Conservation (phyloP, 2,797 vertebrate genomes). For the Rhadinocentrus ornatus region DNA sequence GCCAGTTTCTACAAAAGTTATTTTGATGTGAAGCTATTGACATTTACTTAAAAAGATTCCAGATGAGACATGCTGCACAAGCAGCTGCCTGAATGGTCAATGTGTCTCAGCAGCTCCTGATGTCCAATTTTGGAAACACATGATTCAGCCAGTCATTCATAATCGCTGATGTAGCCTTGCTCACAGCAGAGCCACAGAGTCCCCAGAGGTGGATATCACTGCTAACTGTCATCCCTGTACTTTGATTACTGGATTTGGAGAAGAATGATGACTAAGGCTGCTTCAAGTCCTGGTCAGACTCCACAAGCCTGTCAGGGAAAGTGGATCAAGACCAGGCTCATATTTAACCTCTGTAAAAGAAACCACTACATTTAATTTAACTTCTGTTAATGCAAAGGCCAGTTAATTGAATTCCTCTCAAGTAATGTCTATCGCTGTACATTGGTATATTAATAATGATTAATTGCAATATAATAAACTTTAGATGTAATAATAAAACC, state of each 20-base stretch:
- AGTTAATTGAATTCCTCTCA: neutral
- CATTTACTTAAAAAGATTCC: slow-evolving; percentile 42
- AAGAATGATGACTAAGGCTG: slow-evolving; percentile 70
- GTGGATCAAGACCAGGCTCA: slow-evolving; percentile 50
- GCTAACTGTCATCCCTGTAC: slow-evolving; percentile 69
- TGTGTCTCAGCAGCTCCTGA: slow-evolving; percentile 37
- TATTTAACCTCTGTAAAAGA: slow-evolving; percentile 24
- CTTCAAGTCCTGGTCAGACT: slow-evolving; percentile 45
- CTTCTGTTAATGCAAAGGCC: too few species aligned
- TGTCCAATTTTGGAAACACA: slow-evolving; percentile 70
- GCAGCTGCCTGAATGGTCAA: slow-evolving; percentile 53
- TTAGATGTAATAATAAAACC: neutral
- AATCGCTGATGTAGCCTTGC: slow-evolving; percentile 72
- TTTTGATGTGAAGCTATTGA: slow-evolving; percentile 47
- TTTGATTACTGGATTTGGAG: slow-evolving; percentile 66
- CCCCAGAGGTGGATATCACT: slow-evolving; percentile 69
- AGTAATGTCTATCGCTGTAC: neutral
- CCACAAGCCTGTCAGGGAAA: slow-evolving; percentile 38
- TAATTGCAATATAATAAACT: neutral
- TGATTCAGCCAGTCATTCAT: slow-evolving; percentile 66
- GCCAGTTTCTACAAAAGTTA: slow-evolving; percentile 26
- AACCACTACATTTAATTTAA: too few species aligned
- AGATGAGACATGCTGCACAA: slow-evolving; percentile 54
- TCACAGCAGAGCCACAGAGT: slow-evolving; percentile 48
- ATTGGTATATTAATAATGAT: neutral